phyloP scores from a whole-genome alignment of 1,140 invertebrate species.

The Mylabris phalerata region DNA sequence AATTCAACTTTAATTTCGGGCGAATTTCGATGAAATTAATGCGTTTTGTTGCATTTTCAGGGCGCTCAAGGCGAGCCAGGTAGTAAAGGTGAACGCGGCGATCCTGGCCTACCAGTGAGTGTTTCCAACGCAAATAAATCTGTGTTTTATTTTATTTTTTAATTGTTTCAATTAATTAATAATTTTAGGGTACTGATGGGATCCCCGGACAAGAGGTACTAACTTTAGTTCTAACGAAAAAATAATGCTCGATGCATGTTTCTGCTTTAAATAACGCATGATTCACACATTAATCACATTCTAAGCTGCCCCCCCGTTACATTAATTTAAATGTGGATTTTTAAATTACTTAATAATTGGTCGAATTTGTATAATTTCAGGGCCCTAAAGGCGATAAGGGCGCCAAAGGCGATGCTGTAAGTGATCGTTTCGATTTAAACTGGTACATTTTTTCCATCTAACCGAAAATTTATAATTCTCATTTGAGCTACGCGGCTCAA shows the following conservation, averaged over 20 bases:
- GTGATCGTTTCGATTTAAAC: slow-evolving; percentile 39
- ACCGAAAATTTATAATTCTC: no score
- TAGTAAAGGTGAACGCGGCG: slow-evolving; percentile 82
- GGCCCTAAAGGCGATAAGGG: slow-evolving; percentile 82
- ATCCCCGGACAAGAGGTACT: slow-evolving; percentile 83
- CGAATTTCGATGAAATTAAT: neutral
- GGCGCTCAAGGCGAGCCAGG: slow-evolving; percentile 87
- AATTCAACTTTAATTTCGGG: no score
- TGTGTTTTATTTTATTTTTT: neutral
- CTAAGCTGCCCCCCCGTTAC: no score
- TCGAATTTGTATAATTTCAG: slow-evolving; percentile 48
- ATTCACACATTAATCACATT: neutral
- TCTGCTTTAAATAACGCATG: neutral
- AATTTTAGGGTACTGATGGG: slow-evolving; percentile 81
- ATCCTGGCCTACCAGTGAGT: slow-evolving; percentile 86
- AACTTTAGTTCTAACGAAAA: slow-evolving; percentile 9
- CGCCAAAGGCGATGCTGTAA: slow-evolving; percentile 78
- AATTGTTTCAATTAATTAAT: neutral
- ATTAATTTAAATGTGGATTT: no score
- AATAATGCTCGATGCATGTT: slow-evolving; percentile 1
- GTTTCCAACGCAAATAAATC: slow-evolving; percentile 8
- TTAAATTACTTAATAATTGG: neutral
- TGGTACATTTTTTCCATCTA: neutral
- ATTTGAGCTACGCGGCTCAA: no score
- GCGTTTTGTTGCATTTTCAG: slow-evolving; percentile 44